phyloP scores from a whole-genome alignment of 2,113 vertebrate genomes.

The Andinoacara biseriatus region DNA sequence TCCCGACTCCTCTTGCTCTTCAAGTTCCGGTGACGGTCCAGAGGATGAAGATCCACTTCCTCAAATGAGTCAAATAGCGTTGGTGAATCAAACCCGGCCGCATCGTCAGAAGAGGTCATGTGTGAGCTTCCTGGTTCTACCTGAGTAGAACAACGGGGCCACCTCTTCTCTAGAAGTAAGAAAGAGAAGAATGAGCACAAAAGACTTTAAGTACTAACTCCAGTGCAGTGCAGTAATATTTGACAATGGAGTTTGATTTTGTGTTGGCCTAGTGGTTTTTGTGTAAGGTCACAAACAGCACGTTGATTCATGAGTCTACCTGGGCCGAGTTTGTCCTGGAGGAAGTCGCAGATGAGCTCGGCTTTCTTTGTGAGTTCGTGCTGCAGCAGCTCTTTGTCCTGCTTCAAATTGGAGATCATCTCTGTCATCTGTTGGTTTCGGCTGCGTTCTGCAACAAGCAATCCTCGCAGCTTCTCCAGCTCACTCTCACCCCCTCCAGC shows the following conservation, averaged over 20 bases:
- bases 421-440: slow-evolving; percentile 65
- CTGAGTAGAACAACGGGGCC: background rate
- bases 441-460: slow-evolving; percentile 64
- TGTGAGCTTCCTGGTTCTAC: slow-evolving; percentile 1
- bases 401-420: slow-evolving; percentile 69
- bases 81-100: background rate
- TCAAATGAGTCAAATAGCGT: slow-evolving; percentile 3
- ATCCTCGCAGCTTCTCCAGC: background rate
- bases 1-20: slow-evolving; percentile 10
- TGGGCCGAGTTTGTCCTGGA: slow-evolving; percentile 72
- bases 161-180: slow-evolving; percentile 11
- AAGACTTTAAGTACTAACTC: background rate
- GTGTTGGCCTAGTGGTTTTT: background rate
- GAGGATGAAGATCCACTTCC: slow-evolving; percentile 1
- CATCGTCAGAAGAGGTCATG: background rate
- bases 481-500: background rate
- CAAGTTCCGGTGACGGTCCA: background rate
- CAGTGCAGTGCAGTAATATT: background rate
- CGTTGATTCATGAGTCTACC: slow-evolving; percentile 39
- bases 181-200: background rate
- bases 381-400: slow-evolving; percentile 77
- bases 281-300: background rate
- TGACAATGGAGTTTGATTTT: too few species aligned
- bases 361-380: slow-evolving; percentile 25
- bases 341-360: slow-evolving; percentile 34